Conservation (phyloP, 1,140 invertebrate genomes). For the Bicyclus anynana region DNA sequence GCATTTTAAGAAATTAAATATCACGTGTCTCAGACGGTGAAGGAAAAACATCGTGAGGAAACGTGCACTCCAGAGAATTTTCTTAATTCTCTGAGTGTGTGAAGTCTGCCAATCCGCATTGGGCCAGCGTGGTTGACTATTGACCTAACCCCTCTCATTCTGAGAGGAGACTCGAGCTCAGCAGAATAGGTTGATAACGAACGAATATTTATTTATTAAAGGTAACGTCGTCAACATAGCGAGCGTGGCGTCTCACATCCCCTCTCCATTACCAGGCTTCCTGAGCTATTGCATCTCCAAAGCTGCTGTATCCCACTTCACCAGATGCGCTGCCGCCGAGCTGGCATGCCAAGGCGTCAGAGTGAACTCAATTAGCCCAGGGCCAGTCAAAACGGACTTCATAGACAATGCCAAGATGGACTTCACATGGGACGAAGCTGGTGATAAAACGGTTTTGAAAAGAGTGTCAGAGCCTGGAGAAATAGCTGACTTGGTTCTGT, state of each 20-base stretch:
- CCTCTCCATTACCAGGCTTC: not conserved
- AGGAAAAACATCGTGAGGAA: too few relatives aligned
- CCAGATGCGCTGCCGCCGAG: not conserved
- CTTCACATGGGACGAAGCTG: not conserved
- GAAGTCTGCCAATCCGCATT: too few relatives aligned
- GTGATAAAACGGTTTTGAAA: slow-evolving; percentile 81
- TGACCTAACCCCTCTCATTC: too few relatives aligned
- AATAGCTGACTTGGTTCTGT: slow-evolving; percentile 84
- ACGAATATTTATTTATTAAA: too few relatives aligned
- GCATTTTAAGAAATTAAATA: too few relatives aligned
- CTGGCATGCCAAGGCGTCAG: not conserved
- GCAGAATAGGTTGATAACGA: too few relatives aligned
- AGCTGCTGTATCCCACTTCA: not conserved
- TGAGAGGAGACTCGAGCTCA: too few relatives aligned
- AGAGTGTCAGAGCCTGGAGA: slow-evolving; percentile 81
- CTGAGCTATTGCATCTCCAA: not conserved
- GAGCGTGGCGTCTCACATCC: not conserved
- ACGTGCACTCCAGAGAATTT: too few relatives aligned
- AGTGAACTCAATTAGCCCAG: not conserved
- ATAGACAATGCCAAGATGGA: not conserved
- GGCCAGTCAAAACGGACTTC: not conserved
- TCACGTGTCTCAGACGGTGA: too few relatives aligned
- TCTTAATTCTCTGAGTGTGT: too few relatives aligned
- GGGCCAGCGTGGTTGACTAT: too few relatives aligned
- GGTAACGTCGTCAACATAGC: not conserved